phyloP scores from a whole-genome alignment of 2,797 vertebrate species.

The Gymnoscopelus microlampas region DNA sequence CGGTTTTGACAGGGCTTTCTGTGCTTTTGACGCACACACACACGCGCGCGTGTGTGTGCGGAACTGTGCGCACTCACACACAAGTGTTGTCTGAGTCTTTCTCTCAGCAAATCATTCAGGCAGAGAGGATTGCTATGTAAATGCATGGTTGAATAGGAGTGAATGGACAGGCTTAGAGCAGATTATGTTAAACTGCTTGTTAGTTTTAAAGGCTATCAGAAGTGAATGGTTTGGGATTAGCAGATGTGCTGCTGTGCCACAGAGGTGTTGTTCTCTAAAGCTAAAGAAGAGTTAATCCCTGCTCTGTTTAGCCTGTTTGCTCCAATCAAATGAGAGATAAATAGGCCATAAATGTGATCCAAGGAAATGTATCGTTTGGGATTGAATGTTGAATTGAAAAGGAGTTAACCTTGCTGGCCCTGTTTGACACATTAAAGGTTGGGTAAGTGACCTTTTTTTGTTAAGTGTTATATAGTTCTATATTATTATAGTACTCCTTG shows the following conservation, averaged over 20 bases:
- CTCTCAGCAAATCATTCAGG: slow-evolving; percentile 39
- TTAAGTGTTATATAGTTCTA: too few relatives aligned
- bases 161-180: slow-evolving; percentile 70
- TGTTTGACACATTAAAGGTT: slow-evolving; percentile 6
- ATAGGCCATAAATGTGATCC: slow-evolving; percentile 39
- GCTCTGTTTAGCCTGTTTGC: slow-evolving; percentile 52
- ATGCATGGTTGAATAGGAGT: slow-evolving; percentile 65
- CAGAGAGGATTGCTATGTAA: slow-evolving; percentile 73
- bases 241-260: slow-evolving; percentile 66
- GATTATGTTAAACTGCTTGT: slow-evolving; percentile 80
- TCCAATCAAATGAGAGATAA: slow-evolving; percentile 49
- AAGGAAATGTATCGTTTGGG: slow-evolving; percentile 21
- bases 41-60: slow-evolving; percentile 7
- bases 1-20: too few relatives aligned
- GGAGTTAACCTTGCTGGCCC: slow-evolving; percentile 26
- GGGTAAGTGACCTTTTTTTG: too few relatives aligned
- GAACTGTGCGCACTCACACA: neutral
- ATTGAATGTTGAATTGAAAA: slow-evolving; percentile 26
- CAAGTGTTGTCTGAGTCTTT: slow-evolving; percentile 21
- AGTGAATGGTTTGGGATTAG: slow-evolving; percentile 71
- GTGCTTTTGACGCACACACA: too few relatives aligned
- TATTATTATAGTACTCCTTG: too few relatives aligned
- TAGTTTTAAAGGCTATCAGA: slow-evolving; percentile 72
- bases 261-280: slow-evolving; percentile 68
- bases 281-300: slow-evolving; percentile 49